Base-by-base conservation (phyloP, 2,797 vertebrate genomes). In the Enteromius unitaeniatus region DNA sequence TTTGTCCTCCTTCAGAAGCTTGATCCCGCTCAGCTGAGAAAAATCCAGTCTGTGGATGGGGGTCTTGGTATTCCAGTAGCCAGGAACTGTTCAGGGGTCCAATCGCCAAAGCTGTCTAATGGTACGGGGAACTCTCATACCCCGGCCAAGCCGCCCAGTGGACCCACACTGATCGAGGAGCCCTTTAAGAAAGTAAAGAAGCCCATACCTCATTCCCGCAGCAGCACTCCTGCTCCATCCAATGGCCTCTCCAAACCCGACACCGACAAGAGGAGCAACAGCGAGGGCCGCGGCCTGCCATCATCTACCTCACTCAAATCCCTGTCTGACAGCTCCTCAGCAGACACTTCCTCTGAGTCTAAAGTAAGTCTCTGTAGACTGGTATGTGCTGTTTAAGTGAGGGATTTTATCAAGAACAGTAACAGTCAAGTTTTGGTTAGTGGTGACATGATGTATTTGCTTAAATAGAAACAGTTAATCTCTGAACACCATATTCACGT, bases 221-320 rank as follows among this genome's bases (percentile, higher is more conserved):
- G 92, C 89, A 90, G 86, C 88, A 93, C 93, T 1, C 92, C 93
- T 0, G 90, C 89, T 31, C 92, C 93, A 7, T 84, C 86, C 37
- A 91, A 93, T 0, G 69, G 93, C 15, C 14, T 93, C n/a, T 58
- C 78, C 0, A 88, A 92, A 87, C 78, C 88, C 0, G 94, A 95
- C 73, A 87, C 89, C 37, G 91, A 91, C 9, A 94, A 88, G 84
- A 94, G 92, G 72, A 91, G 90, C 83, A 89, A 93, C 75, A 92
- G 92, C 82, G 95, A 95, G 75, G 88, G 91, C 90, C 92, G 93
- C 87, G 91, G 91, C 74, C 78, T 95, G 65, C 86, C 91, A 55
- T 86, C 91, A 82, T 95, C 96, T 94, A 94, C 96, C 94, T 96
- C 95, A 89, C 91, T 94, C 47, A 96, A 94, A 89, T 95, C 94